phyloP scores from a whole-genome alignment of 2,113 vertebrate genomes.

The Lasiurus borealis region DNA sequence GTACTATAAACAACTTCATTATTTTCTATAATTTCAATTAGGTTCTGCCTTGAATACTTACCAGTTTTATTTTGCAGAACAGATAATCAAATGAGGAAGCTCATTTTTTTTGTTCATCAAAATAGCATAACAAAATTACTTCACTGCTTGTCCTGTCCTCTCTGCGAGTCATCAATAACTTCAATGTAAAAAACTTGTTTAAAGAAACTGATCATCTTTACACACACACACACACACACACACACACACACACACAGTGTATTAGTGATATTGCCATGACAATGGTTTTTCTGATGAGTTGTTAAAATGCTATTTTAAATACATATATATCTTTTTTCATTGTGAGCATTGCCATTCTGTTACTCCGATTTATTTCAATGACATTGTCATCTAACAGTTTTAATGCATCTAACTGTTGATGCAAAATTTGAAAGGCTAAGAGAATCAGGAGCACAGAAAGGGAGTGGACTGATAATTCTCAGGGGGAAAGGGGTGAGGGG shows the following conservation, averaged over 20 bases:
- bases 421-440: not conserved
- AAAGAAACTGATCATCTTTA: not conserved
- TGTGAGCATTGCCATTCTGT: not conserved
- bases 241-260: not conserved
- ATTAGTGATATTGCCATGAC: not conserved
- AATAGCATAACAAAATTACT: not conserved
- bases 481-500: too few relatives aligned
- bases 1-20: slow-evolving; percentile 21
- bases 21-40: slow-evolving; percentile 49
- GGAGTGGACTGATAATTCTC: too few relatives aligned
- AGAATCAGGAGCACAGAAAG: too few relatives aligned
- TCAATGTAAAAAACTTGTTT: not conserved
- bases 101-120: not conserved
- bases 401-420: not conserved
- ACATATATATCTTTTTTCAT: not conserved
- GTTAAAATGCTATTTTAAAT: slow-evolving; percentile 21
- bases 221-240: not conserved
- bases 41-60: slow-evolving; percentile 29
- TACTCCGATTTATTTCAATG: not conserved
- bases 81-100: slow-evolving; percentile 27
- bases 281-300: not conserved
- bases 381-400: not conserved
- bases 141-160: not conserved
- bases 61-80: slow-evolving; percentile 56
- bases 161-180: not conserved